These are phyloP conservation scores for Monodelphis domestica DNA, from an alignment of 2,797 vertebrate genomes.

Conservation along the genomic window DNA sequence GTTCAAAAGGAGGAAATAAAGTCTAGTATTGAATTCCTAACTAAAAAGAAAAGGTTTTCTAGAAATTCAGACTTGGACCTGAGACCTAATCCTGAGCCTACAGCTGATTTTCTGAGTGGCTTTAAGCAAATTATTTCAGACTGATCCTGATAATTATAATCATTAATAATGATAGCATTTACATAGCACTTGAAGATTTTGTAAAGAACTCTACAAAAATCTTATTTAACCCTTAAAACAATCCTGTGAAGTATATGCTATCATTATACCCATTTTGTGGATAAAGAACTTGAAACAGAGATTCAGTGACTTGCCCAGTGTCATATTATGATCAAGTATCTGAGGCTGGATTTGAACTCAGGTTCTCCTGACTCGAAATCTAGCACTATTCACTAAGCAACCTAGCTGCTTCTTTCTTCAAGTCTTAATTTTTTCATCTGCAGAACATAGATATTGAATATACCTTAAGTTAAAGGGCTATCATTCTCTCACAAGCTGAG, in stretches of 20 bases:
- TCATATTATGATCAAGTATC: neutral
- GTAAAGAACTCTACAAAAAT: neutral
- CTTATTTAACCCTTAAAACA: neutral
- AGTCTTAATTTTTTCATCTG: neutral
- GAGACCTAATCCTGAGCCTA: neutral
- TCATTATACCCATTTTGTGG: neutral
- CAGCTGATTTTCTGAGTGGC: neutral
- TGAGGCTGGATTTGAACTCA: neutral
- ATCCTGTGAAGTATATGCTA: neutral
- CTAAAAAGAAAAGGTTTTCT: neutral
- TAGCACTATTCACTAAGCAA: neutral
- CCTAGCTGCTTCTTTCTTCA: neutral
- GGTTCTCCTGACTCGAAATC: neutral
- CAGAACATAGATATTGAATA: neutral
- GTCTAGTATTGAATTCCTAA: conserved; percentile 1
- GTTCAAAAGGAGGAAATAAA: neutral
- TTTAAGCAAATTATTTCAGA: neutral
- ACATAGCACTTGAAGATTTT: neutral
- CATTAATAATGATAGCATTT: too few relatives aligned
- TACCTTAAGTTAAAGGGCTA: neutral
- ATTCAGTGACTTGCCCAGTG: neutral
- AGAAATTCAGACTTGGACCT: neutral
- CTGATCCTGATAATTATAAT: neutral
- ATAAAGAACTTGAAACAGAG: neutral
- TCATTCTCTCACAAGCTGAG: neutral